Evolutionary conservation across 2,797 vertebrate species (phyloP).

Genomic region (Syngnathus rostellatus): DNA sequence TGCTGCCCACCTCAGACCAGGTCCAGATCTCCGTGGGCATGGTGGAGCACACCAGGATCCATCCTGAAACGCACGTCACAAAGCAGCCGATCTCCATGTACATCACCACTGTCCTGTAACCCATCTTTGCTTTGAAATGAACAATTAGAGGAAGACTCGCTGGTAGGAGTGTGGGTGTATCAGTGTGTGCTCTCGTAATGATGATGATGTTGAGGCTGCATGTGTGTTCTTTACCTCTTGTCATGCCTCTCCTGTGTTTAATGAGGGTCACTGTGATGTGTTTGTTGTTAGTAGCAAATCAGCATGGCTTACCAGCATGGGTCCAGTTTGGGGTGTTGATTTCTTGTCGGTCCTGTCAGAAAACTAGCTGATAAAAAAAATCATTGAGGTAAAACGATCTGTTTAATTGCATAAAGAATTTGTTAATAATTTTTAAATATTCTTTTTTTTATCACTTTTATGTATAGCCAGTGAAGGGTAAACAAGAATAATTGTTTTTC

Average conservation of each 20-base stretch:
- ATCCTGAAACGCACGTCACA: constrained; percentile 59
- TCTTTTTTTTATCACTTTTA: not conserved
- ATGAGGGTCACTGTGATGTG: constrained; percentile 34
- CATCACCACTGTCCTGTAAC: constrained; percentile 63
- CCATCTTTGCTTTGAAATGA: constrained; percentile 43
- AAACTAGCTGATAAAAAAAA: not conserved
- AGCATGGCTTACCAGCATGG: constrained; percentile 3
- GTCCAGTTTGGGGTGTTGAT: not conserved
- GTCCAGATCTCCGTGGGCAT: constrained; percentile 71
- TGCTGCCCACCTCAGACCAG: constrained; percentile 59
- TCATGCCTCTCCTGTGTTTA: constrained; percentile 32
- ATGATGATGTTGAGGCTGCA: not conserved
- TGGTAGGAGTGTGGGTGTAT: not conserved
- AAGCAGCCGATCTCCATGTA: constrained; percentile 71
- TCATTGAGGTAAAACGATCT: too few species aligned
- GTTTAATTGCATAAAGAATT: not conserved
- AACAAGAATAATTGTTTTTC: not conserved
- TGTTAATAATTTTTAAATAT: not conserved
- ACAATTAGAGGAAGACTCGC: not conserved
- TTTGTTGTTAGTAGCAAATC: constrained; percentile 48
- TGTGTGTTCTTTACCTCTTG: constrained; percentile 46
- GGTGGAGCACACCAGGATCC: constrained; percentile 72
- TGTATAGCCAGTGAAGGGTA: not conserved
- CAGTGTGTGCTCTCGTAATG: not conserved
- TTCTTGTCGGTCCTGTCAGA: not conserved